These are phyloP conservation scores for Pterostichus madidus DNA, from an alignment of 2,888 invertebrate genomes.

Conservation along the genomic window DNA sequence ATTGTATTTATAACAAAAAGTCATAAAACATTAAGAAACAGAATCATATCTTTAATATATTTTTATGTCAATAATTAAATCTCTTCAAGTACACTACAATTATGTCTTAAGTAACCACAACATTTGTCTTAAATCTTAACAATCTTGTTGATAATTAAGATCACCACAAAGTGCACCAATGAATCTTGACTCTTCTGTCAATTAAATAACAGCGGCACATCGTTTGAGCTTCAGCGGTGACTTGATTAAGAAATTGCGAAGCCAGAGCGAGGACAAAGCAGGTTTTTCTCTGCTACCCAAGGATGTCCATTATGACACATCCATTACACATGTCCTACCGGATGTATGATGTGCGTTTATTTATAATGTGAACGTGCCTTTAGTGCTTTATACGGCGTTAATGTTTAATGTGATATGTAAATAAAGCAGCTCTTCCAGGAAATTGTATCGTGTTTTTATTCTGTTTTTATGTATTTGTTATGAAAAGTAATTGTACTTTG, in stretches of 20 bases:
- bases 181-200: constrained; percentile 3
- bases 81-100: not conserved
- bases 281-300: constrained; percentile 32
- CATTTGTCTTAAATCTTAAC: not conserved
- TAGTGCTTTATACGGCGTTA: not conserved
- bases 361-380: constrained; percentile 29
- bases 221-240: constrained; percentile 33
- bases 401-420: constrained; percentile 26
- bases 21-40: too few relatives aligned
- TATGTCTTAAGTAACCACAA: constrained; percentile 4
- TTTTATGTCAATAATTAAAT: not conserved
- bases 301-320: constrained; percentile 46
- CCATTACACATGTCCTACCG: constrained; percentile 42
- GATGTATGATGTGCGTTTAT: constrained; percentile 8
- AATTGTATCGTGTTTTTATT: constrained; percentile 5
- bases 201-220: constrained; percentile 33
- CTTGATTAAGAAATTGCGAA: constrained; percentile 38
- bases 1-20: too few relatives aligned
- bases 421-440: constrained; percentile 20
- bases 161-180: constrained; percentile 15
- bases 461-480: too few relatives aligned
- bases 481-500: too few relatives aligned
- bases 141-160: constrained; percentile 13
- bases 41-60: too few relatives aligned
- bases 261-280: constrained; percentile 12